Evolutionary conservation across 2,113 vertebrate genomes (phyloP).

Genomic region (Austrofundulus limnaeus): DNA sequence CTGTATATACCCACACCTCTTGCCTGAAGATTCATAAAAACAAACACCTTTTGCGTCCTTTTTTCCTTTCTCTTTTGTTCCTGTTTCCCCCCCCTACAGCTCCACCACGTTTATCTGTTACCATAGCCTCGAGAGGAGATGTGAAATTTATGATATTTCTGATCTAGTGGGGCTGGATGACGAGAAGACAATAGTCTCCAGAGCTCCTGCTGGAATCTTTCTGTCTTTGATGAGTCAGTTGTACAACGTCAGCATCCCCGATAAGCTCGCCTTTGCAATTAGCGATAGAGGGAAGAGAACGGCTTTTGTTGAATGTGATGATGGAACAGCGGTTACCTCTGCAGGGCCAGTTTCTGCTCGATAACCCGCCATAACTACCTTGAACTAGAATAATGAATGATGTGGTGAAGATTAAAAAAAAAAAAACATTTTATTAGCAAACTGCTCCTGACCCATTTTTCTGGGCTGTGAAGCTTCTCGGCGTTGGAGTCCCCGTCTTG

Average conservation of each 20-base stretch:
- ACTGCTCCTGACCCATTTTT: slow-evolving; percentile 6
- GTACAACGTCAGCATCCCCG: slow-evolving; percentile 44
- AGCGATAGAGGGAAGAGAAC: slow-evolving; percentile 30
- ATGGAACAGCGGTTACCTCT: slow-evolving; percentile 25
- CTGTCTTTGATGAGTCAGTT: slow-evolving; percentile 58
- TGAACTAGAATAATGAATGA: slow-evolving; percentile 26
- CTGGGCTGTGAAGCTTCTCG: slow-evolving; percentile 12
- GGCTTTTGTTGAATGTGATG: slow-evolving; percentile 57
- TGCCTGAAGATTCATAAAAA: slow-evolving; percentile 5
- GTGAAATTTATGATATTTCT: slow-evolving; percentile 58
- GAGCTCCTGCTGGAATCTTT: slow-evolving; percentile 50
- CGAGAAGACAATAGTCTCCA: slow-evolving; percentile 57
- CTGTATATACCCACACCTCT: slow-evolving; percentile 17
- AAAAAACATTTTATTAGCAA: slow-evolving; percentile 18
- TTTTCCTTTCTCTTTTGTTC: slow-evolving; percentile 1
- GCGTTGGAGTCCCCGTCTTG: neutral
- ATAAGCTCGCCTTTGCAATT: slow-evolving; percentile 41
- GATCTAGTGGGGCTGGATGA: slow-evolving; percentile 45
- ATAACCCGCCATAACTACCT: slow-evolving; percentile 2
- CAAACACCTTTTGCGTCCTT: slow-evolving; percentile 1
- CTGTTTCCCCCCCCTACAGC: slow-evolving; percentile 1
- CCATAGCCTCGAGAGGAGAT: slow-evolving; percentile 51
- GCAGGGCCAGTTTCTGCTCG: slow-evolving; percentile 19
- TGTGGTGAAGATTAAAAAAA: slow-evolving; percentile 22
- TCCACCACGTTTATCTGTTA: slow-evolving; percentile 30